Evolutionary conservation across 2,888 invertebrate species (phyloP).

Genomic region (Chirona hameri): DNA sequence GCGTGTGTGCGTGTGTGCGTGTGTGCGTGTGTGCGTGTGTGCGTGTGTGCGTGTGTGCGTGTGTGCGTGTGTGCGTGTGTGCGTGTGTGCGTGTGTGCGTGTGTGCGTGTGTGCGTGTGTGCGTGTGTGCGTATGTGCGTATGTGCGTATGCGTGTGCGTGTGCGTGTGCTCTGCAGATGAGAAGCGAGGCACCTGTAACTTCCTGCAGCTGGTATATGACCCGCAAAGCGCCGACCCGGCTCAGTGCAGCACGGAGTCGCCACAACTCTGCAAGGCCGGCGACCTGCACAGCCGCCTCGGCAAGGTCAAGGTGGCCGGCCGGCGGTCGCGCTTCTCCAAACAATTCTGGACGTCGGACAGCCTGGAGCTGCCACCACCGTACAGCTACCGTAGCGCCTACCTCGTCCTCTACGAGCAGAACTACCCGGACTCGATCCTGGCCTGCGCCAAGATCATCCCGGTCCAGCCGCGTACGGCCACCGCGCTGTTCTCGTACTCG

Average conservation of each 20-base stretch:
- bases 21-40: no score
- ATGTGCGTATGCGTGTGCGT: no score
- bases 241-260: conserved; percentile 37
- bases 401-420: conserved; percentile 73
- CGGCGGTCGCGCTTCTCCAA: conserved; percentile 44
- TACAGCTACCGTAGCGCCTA: conserved; percentile 59
- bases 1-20: no score
- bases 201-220: conserved; percentile 79
- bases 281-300: conserved; percentile 71
- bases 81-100: no score
- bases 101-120: no score
- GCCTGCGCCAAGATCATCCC: conserved; percentile 71
- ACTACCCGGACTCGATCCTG: conserved; percentile 69
- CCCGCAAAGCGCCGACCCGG: conserved; percentile 63
- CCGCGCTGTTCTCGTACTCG: conserved; percentile 47
- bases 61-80: no score
- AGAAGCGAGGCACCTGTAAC: conserved; percentile 73
- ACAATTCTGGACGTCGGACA: conserved; percentile 65
- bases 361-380: conserved; percentile 60
- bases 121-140: no score
- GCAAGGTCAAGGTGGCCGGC: conserved; percentile 51
- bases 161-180: conserved; percentile 49
- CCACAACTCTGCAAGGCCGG: conserved; percentile 52
- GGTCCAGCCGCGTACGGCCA: conserved; percentile 42
- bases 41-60: no score